Evolutionary conservation across 2,888 invertebrate genomes (phyloP).

Genomic region (Agrotis puta): DNA sequence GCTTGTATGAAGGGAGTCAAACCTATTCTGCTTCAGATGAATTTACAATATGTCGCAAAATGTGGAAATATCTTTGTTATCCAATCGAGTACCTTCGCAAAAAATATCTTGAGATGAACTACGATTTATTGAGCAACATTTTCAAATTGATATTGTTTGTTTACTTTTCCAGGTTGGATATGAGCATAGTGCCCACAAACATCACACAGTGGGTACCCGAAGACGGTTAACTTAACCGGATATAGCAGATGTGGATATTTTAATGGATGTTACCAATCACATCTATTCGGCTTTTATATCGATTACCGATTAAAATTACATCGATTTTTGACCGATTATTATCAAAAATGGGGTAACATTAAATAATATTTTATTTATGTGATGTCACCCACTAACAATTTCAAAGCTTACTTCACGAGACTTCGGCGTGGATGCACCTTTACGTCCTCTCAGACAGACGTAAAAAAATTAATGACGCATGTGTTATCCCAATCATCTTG

Average conservation of each 20-base stretch:
- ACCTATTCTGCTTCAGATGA: constrained; percentile 2
- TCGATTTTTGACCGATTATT: not conserved
- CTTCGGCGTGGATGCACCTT: not conserved
- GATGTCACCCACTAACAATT: not conserved
- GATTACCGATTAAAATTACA: no score
- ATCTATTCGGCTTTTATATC: not conserved
- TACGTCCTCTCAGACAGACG: not conserved
- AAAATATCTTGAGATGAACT: not conserved
- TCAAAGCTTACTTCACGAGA: not conserved
- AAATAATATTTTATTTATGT: not conserved
- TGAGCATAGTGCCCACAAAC: no score
- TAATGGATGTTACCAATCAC: not conserved
- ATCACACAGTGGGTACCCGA: no score
- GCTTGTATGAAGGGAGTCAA: constrained; percentile 8
- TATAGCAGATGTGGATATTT: no score
- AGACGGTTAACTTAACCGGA: no score
- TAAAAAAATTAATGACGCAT: constrained; percentile 28
- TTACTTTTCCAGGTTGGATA: no score
- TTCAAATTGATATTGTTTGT: not conserved
- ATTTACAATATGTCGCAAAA: constrained; percentile 32
- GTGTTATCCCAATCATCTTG: constrained; percentile 19
- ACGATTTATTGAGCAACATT: not conserved
- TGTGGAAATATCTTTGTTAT: not conserved
- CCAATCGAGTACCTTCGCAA: not conserved
- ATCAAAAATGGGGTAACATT: not conserved